Evolutionary conservation across 2,888 invertebrate genomes (phyloP).

Genomic region (Diarsia mendica): DNA sequence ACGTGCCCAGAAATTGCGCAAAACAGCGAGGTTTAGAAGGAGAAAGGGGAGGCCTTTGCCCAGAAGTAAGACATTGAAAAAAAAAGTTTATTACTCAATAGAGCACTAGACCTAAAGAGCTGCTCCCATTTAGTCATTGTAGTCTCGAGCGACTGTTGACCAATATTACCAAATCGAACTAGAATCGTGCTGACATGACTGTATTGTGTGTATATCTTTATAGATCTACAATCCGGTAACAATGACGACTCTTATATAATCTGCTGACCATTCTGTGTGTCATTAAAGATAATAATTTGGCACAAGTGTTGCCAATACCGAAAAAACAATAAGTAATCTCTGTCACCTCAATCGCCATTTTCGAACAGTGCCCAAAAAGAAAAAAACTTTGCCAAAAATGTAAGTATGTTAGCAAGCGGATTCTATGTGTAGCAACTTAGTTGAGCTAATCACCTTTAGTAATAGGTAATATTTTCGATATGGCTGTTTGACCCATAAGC

Average conservation of each 20-base stretch:
- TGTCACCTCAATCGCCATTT: conserved; percentile 6
- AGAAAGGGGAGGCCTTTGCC: no score
- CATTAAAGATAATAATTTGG: not conserved
- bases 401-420: not conserved
- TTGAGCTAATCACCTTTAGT: not conserved
- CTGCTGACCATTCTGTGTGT: not conserved
- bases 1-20: no score
- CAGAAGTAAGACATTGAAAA: not conserved
- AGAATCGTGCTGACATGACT: conserved; percentile 25
- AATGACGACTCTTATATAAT: conserved; percentile 27
- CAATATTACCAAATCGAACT: conserved; percentile 14
- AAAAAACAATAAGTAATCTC: not conserved
- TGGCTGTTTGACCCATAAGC: not conserved
- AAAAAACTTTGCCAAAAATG: conserved; percentile 13
- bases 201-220: not conserved
- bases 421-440: conserved; percentile 16
- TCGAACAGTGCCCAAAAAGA: not conserved
- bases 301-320: not conserved
- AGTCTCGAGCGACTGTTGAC: conserved; percentile 7
- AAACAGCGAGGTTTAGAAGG: no score
- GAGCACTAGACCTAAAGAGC: not conserved
- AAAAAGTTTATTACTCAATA: not conserved
- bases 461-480: not conserved
- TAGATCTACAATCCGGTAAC: not conserved
- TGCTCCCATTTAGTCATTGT: not conserved